Evolutionary conservation across 2,888 invertebrate genomes (phyloP).

Genomic region (Lycia hirtaria): DNA sequence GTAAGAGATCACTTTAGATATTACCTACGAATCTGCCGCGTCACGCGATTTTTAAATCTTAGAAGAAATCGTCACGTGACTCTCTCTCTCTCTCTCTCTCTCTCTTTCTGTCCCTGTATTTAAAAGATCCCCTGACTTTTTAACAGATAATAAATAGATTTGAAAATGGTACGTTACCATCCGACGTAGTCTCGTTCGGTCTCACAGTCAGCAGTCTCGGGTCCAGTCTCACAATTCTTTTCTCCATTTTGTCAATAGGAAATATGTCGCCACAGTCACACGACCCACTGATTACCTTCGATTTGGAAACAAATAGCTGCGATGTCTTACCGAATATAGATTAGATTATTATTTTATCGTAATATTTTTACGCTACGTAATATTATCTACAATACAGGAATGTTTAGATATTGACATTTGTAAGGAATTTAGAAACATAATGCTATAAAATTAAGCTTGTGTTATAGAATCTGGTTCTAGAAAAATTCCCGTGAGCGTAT

Average conservation of each 20-base stretch:
- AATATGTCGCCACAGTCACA: constrained; percentile 25
- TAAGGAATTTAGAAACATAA: neutral
- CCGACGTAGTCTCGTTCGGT: constrained; percentile 61
- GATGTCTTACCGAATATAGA: constrained; percentile 54
- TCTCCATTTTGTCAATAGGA: constrained; percentile 56
- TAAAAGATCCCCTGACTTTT: too few species aligned
- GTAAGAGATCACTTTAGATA: too few species aligned
- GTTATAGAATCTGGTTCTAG: too few species aligned
- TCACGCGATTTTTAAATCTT: neutral
- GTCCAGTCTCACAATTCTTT: constrained; percentile 57
- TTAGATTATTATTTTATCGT: constrained; percentile 70
- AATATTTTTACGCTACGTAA: constrained; percentile 40
- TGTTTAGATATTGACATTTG: constrained; percentile 9
- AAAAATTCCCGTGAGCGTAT: too few species aligned
- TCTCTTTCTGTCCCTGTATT: too few species aligned
- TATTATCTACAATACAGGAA: constrained; percentile 20
- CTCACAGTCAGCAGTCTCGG: constrained; percentile 51
- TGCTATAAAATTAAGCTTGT: too few species aligned
- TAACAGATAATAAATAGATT: too few species aligned
- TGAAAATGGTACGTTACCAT: constrained; percentile 59
- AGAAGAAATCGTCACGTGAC: neutral
- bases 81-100: too few species aligned
- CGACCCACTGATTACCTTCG: constrained; percentile 42
- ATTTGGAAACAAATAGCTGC: constrained; percentile 58
- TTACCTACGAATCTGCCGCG: neutral